phyloP scores from a whole-genome alignment of 2,888 invertebrate species.

The Chirona hameri region DNA sequence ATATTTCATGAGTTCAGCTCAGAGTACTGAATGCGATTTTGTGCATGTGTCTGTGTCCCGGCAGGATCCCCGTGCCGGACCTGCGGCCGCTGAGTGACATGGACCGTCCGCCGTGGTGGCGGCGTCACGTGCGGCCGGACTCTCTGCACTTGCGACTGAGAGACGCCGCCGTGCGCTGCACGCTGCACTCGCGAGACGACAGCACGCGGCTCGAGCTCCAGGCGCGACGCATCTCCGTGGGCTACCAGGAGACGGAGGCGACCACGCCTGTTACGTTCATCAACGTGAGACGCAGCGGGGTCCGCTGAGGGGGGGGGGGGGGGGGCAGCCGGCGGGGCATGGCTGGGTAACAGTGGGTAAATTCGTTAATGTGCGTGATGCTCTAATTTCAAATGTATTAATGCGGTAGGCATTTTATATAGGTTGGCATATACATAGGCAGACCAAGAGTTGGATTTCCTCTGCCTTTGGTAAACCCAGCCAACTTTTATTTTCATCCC shows the following conservation, averaged over 20 bases:
- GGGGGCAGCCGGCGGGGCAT: too few relatives aligned
- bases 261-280: background rate
- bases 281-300: background rate
- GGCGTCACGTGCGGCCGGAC: slow-evolving; percentile 62
- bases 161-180: background rate
- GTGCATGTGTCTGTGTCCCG: slow-evolving; percentile 42
- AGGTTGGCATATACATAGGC: too few relatives aligned
- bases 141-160: background rate
- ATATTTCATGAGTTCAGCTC: too few relatives aligned
- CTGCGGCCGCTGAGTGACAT: slow-evolving; percentile 68
- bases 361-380: too few relatives aligned
- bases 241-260: background rate
- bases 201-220: slow-evolving; percentile 3
- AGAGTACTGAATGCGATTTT: too few relatives aligned
- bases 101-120: slow-evolving; percentile 71
- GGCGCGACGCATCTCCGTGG: background rate
- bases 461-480: too few relatives aligned
- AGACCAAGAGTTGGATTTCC: too few relatives aligned
- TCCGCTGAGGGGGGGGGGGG: background rate
- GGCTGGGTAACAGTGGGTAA: too few relatives aligned
- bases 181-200: background rate
- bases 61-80: slow-evolving; percentile 85
- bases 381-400: too few relatives aligned
- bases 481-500: too few relatives aligned
- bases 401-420: too few relatives aligned